A percentile compares a stretch with the other conserved stretches of the same genome.
Evolutionary conservation across 2,888 invertebrate species (phyloP).

Genomic region (Abrostola triplasia): DNA sequence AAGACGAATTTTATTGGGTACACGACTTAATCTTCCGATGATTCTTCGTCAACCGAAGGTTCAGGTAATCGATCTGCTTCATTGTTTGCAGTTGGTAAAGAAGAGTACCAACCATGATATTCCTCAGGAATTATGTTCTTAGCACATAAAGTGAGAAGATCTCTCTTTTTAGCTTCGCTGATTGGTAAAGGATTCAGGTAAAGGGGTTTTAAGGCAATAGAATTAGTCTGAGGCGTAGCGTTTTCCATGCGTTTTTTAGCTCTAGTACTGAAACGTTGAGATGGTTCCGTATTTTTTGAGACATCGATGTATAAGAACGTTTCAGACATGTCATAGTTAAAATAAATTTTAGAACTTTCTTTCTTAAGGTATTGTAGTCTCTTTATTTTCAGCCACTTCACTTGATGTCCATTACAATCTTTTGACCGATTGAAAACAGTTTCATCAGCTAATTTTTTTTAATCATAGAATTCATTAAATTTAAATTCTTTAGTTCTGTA

Average conservation of each 20-base stretch:
- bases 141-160: not conserved
- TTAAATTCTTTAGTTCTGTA: conserved; percentile 27
- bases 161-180: not conserved
- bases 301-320: not conserved
- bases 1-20: not conserved
- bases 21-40: not conserved
- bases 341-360: conserved; percentile 12
- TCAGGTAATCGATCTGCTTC: not conserved
- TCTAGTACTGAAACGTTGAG: not conserved
- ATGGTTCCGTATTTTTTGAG: not conserved
- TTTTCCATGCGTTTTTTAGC: not conserved
- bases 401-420: conserved; percentile 10
- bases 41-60: not conserved
- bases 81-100: not conserved
- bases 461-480: conserved; percentile 19
- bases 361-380: conserved; percentile 6
- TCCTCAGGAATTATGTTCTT: not conserved
- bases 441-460: conserved; percentile 15
- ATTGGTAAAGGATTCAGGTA: not conserved
- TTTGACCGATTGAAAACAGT: conserved; percentile 9
- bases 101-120: not conserved
- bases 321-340: conserved; percentile 18
- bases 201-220: not conserved
- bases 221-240: not conserved
- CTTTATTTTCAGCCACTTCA: conserved; percentile 34